Conservation (phyloP, 2,113 vertebrate genomes). For the Cettia cetti region DNA sequence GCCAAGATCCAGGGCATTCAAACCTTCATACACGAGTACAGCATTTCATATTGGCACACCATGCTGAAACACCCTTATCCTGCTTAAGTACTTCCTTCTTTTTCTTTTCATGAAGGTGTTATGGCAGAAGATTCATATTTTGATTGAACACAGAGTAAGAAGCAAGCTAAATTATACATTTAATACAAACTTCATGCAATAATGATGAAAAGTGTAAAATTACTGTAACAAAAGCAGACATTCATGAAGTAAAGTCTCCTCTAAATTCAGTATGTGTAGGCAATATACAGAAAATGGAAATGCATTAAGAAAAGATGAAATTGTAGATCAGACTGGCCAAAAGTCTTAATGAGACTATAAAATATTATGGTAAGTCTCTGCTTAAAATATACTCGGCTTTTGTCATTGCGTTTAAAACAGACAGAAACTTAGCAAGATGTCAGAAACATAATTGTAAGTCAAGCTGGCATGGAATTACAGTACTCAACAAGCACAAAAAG, state of each 20-base stretch:
- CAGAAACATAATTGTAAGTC: slow-evolving; percentile 8
- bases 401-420: not conserved
- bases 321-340: slow-evolving; percentile 15
- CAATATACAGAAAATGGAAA: slow-evolving; percentile 51
- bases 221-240: slow-evolving; percentile 33
- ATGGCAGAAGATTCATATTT: not conserved
- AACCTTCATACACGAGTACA: not conserved
- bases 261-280: slow-evolving; percentile 32
- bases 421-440: not conserved
- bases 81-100: not conserved
- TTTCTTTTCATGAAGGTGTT: not conserved
- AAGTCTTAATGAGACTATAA: slow-evolving; percentile 63
- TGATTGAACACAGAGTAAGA: not conserved
- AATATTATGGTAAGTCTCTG: slow-evolving; percentile 53
- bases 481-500: not conserved
- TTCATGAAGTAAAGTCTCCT: slow-evolving; percentile 50
- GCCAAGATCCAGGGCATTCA: not conserved
- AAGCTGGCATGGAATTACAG: not conserved
- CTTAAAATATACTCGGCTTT: slow-evolving; percentile 16
- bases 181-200: slow-evolving; percentile 18
- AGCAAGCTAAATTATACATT: slow-evolving; percentile 26
- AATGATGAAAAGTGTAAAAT: slow-evolving; percentile 57
- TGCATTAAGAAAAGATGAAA: slow-evolving; percentile 57
- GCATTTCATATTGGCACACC: not conserved
- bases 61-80: not conserved